Conservation (phyloP, 2,797 vertebrate species). For the Parotocinclus haroldoi region DNA sequence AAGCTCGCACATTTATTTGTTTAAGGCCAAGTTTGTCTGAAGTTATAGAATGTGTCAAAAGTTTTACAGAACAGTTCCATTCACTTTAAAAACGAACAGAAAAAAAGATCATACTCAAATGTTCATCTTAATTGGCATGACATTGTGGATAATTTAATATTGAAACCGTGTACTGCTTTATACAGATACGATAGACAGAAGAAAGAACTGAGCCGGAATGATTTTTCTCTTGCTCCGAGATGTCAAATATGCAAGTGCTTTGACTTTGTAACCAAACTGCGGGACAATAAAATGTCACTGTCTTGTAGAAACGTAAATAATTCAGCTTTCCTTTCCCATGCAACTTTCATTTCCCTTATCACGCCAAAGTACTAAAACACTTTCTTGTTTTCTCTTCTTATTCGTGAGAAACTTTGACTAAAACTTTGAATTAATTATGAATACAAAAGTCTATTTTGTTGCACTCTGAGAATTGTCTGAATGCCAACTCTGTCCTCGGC, state of each 20-base stretch:
- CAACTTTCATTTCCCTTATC: conserved; percentile 38
- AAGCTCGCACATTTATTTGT: too few species aligned
- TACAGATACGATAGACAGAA: background rate
- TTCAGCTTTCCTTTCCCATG: conserved; percentile 34
- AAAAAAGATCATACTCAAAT: background rate
- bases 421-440: conserved; percentile 60
- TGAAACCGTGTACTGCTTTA: background rate
- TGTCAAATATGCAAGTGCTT: conserved; percentile 40
- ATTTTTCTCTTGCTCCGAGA: conserved; percentile 22
- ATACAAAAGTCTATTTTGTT: conserved; percentile 60
- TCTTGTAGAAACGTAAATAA: conserved; percentile 40
- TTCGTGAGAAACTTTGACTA: conserved; percentile 43
- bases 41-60: too few species aligned
- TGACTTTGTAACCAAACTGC: conserved; percentile 37
- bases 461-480: conserved; percentile 37
- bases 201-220: background rate
- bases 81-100: too few species aligned
- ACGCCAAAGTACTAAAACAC: conserved; percentile 30
- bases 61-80: too few species aligned
- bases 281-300: conserved; percentile 49
- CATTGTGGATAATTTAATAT: conserved; percentile 6
- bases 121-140: background rate
- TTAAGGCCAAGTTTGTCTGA: too few species aligned
- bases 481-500: conserved; percentile 45
- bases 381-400: conserved; percentile 44